These are phyloP conservation scores for Oscheius myriophilus DNA, from an alignment of 2,888 invertebrate species.

Conservation along the genomic window DNA sequence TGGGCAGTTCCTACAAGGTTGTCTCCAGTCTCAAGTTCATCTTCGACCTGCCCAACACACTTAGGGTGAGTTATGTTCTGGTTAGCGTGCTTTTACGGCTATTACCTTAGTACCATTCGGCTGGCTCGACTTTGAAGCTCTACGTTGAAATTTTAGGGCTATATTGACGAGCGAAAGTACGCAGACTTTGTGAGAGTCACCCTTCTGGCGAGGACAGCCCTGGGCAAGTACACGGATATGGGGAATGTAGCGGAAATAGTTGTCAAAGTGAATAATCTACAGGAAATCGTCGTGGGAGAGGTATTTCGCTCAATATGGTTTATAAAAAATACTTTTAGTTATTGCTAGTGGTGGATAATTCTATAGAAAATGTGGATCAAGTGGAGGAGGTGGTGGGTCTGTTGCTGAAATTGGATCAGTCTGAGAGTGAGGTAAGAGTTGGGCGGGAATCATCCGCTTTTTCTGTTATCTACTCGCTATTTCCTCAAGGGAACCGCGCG, in stretches of 20 bases:
- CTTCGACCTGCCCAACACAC: slow-evolving; percentile 63
- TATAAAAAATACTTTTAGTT: too few species aligned
- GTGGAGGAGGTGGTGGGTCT: slow-evolving; percentile 46
- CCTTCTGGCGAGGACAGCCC: slow-evolving; percentile 43
- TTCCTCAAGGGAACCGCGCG: neutral
- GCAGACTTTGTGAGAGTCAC: slow-evolving; percentile 49
- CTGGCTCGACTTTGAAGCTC: too few species aligned
- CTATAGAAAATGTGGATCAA: slow-evolving; percentile 35
- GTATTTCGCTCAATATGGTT: too few species aligned
- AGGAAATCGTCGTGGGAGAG: slow-evolving; percentile 37
- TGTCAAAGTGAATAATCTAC: slow-evolving; percentile 35
- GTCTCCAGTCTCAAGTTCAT: slow-evolving; percentile 66
- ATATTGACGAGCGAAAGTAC: slow-evolving; percentile 52
- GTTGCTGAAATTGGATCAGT: slow-evolving; percentile 38
- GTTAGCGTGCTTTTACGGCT: too few species aligned
- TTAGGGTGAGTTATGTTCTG: slow-evolving; percentile 52
- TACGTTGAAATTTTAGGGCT: slow-evolving; percentile 45
- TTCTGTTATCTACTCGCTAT: neutral
- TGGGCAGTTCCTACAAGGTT: slow-evolving; percentile 63
- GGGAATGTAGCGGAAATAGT: slow-evolving; percentile 45
- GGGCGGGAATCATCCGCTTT: neutral
- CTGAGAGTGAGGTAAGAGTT: slow-evolving; percentile 36
- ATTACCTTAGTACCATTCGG: too few species aligned
- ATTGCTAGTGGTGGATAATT: slow-evolving; percentile 25
- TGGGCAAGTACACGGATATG: slow-evolving; percentile 47